phyloP scores from a whole-genome alignment of 37 sponge, comb jelly and placozoan genomes.

The Ianthella basta region DNA sequence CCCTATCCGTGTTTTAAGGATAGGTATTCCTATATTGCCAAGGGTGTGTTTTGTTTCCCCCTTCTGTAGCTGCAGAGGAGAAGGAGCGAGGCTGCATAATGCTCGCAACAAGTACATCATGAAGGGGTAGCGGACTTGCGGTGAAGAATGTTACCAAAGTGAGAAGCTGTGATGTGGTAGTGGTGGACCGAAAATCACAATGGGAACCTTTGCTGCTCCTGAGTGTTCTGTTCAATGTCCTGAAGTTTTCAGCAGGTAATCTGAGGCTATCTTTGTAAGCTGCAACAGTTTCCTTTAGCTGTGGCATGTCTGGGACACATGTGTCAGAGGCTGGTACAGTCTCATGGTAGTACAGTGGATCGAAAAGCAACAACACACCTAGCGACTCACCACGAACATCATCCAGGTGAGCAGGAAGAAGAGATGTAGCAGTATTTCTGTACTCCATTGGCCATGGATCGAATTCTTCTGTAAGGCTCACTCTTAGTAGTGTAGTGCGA shows the following conservation, averaged over 20 bases:
- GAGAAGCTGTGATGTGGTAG: conserved; percentile 34
- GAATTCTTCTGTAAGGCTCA: too few species aligned
- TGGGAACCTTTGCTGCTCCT: conserved; percentile 36
- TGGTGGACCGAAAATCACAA: conserved; percentile 5
- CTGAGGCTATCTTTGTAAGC: conserved; percentile 23
- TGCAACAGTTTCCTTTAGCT: conserved; percentile 4
- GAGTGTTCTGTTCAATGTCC: conserved; percentile 44
- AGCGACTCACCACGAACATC: too few species aligned
- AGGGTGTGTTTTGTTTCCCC: conserved; percentile 28
- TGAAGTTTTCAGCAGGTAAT: not conserved
- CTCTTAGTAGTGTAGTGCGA: too few species aligned
- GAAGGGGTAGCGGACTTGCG: conserved; percentile 28
- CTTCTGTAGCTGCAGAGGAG: conserved; percentile 35
- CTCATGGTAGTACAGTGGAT: too few species aligned
- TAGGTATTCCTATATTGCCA: conserved; percentile 42
- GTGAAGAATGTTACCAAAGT: conserved; percentile 44
- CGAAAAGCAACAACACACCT: too few species aligned
- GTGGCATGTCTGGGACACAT: not conserved
- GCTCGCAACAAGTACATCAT: conserved; percentile 34
- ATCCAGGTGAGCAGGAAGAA: too few species aligned
- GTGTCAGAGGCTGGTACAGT: too few species aligned
- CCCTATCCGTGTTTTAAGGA: conserved; percentile 38
- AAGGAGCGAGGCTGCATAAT: conserved; percentile 53
- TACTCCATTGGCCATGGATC: too few species aligned
- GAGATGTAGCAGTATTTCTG: too few species aligned